These are phyloP conservation scores for Dorcus hopei DNA, from an alignment of 2,888 invertebrate species.

Conservation along the genomic window DNA sequence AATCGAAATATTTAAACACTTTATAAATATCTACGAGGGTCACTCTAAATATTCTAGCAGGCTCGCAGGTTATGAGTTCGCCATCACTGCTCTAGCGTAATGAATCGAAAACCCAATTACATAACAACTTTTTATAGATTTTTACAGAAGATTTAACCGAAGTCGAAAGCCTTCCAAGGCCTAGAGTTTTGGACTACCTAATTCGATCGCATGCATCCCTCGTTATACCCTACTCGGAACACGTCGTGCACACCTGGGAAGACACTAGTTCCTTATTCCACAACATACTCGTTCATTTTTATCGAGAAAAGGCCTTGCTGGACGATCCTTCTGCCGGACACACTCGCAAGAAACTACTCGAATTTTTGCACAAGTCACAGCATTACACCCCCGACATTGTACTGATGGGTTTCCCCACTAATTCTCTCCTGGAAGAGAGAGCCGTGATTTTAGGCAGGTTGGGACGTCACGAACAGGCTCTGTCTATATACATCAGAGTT, in stretches of 20 bases:
- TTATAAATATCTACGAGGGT: no score
- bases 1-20: no score
- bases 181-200: slow-evolving; percentile 84
- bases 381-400: slow-evolving; percentile 85
- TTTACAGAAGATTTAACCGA: slow-evolving; percentile 87
- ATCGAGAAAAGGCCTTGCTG: slow-evolving; percentile 66
- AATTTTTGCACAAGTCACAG: slow-evolving; percentile 77
- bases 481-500: slow-evolving; percentile 88
- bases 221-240: slow-evolving; percentile 92
- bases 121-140: slow-evolving; percentile 47
- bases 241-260: slow-evolving; percentile 86
- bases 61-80: no score
- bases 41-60: no score
- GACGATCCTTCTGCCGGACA: slow-evolving; percentile 48
- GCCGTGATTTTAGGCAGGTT: slow-evolving; percentile 91
- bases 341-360: slow-evolving; percentile 63
- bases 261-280: slow-evolving; percentile 85
- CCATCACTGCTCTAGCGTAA: no score
- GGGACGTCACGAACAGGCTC: slow-evolving; percentile 87
- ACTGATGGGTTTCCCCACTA: slow-evolving; percentile 79
- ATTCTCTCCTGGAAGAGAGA: slow-evolving; percentile 85
- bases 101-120: no score
- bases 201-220: slow-evolving; percentile 75
- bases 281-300: slow-evolving; percentile 85
- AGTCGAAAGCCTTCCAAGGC: slow-evolving; percentile 85